Percentiles rank a stretch among this genome's conserved stretches.
Evolutionary conservation across 2,888 invertebrate species (phyloP).

Genomic region (Epistrophella euchroma): DNA sequence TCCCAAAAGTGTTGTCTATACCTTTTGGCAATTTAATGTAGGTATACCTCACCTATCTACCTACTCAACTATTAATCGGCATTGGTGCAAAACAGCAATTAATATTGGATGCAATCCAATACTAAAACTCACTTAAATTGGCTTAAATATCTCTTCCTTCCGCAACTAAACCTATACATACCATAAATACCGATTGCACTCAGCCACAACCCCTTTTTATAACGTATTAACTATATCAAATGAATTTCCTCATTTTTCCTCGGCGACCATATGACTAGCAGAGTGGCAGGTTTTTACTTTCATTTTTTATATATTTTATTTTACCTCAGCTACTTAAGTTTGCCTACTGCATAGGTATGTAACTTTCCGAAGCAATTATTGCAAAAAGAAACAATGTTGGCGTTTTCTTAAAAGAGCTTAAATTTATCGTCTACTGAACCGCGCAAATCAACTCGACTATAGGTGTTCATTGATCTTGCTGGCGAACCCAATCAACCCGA

Average conservation of each 20-base stretch:
- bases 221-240: slow-evolving; percentile 27
- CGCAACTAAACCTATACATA: neutral
- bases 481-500: slow-evolving; percentile 33
- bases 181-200: slow-evolving; percentile 1
- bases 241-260: slow-evolving; percentile 60
- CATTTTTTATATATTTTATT: slow-evolving; percentile 33
- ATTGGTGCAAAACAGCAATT: too few relatives aligned
- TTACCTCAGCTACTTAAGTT: neutral
- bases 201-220: slow-evolving; percentile 20
- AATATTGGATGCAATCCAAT: slow-evolving; percentile 3
- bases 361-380: neutral
- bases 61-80: too few relatives aligned
- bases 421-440: slow-evolving; percentile 67
- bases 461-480: slow-evolving; percentile 41
- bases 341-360: neutral
- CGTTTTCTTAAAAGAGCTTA: slow-evolving; percentile 28
- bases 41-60: too few relatives aligned
- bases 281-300: slow-evolving; percentile 65
- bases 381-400: slow-evolving; percentile 2
- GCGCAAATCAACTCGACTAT: neutral
- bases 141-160: slow-evolving; percentile 23
- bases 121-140: slow-evolving; percentile 9
- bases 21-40: too few relatives aligned
- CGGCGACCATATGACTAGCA: slow-evolving; percentile 51
- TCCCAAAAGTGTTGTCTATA: too few relatives aligned